Percentiles rank a stretch among this genome's conserved stretches.
These are phyloP conservation scores for Pitangus sulphuratus DNA, from an alignment of 2,797 vertebrate genomes.

Conservation along the genomic window DNA sequence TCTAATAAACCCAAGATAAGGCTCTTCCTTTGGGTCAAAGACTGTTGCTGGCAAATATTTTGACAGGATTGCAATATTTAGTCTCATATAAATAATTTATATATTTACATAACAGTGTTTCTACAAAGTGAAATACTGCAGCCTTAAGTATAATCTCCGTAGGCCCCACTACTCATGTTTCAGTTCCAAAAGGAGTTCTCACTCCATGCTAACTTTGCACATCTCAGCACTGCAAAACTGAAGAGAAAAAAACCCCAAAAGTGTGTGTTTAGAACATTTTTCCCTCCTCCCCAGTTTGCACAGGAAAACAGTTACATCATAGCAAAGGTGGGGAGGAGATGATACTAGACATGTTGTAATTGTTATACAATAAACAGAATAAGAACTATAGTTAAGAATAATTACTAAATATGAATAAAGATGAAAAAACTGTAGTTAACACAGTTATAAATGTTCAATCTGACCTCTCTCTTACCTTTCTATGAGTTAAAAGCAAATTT, in stretches of 20 bases:
- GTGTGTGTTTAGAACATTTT: not conserved
- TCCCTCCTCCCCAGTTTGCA: not conserved
- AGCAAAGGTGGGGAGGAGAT: not conserved
- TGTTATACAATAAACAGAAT: not conserved
- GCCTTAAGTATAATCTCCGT: not conserved
- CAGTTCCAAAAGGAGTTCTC: not conserved
- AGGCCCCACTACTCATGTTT: not conserved
- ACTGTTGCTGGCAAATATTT: not conserved
- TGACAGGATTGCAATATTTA: not conserved
- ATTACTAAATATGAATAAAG: not conserved
- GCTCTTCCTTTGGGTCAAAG: not conserved
- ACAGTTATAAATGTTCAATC: not conserved
- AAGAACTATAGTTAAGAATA: not conserved
- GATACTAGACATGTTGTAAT: not conserved
- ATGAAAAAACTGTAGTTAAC: not conserved
- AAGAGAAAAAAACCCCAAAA: rapidly evolving
- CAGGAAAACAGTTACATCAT: not conserved
- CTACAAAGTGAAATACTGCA: not conserved
- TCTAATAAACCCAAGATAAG: not conserved
- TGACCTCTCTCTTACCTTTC: not conserved
- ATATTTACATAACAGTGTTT: not conserved
- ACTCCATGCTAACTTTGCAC: not conserved
- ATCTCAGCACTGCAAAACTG: not conserved
- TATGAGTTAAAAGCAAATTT: not conserved
- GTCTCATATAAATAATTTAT: not conserved